A percentile compares a stretch with the other conserved stretches of the same genome.
Evolutionary conservation across 1,140 invertebrate genomes (phyloP).

Genomic region (Apis dorsata): DNA sequence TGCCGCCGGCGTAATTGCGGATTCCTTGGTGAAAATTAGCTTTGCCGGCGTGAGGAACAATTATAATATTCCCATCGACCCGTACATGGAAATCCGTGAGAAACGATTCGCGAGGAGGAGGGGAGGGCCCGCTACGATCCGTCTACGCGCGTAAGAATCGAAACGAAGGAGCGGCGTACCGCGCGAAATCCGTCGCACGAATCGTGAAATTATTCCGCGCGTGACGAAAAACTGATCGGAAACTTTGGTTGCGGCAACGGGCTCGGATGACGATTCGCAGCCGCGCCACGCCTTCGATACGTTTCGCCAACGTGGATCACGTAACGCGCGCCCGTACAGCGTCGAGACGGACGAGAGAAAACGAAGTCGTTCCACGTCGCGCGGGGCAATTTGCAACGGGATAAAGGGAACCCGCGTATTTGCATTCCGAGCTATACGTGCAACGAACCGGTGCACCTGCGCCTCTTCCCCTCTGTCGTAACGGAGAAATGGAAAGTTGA

Average conservation of each 20-base stretch:
- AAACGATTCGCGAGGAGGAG: not conserved
- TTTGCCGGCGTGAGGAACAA: not conserved
- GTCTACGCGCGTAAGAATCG: too few relatives aligned
- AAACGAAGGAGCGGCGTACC: too few relatives aligned
- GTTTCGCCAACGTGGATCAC: constrained; percentile 13
- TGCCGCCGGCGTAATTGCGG: not conserved
- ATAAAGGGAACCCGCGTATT: not conserved
- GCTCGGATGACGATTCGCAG: not conserved
- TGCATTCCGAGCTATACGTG: not conserved
- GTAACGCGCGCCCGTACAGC: not conserved
- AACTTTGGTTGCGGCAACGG: not conserved
- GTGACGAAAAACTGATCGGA: not conserved
- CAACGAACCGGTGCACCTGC: not conserved
- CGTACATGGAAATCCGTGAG: constrained; percentile 8
- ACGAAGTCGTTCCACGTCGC: constrained; percentile 1
- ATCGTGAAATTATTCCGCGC: not conserved
- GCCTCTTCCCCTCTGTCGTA: not conserved
- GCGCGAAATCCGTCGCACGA: too few relatives aligned
- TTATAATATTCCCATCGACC: constrained; percentile 8
- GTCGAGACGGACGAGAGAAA: not conserved
- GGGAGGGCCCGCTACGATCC: too few relatives aligned
- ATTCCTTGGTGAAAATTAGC: constrained; percentile 26
- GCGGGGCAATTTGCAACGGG: not conserved
- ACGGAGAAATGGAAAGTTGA: constrained; percentile 17
- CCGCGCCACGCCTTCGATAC: not conserved